Conservation (phyloP, 1,140 invertebrate genomes). For the Drosophila bipectinata region DNA sequence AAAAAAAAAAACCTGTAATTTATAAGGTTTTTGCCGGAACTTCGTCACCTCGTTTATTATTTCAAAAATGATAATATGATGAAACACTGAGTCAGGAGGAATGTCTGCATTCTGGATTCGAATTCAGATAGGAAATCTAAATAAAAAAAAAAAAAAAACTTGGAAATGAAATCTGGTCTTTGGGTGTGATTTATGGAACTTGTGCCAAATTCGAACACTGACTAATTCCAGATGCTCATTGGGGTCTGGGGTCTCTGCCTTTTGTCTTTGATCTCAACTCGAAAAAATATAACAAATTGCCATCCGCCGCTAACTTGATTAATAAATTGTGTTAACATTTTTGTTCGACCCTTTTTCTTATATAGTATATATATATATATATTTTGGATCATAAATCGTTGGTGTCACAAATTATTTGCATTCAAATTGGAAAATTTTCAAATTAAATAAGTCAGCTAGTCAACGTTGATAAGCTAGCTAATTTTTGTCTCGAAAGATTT, state of each 20-base stretch:
- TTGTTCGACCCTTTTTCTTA: conserved; percentile 15
- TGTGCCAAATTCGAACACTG: conserved; percentile 74
- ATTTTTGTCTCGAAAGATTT: conserved; percentile 1
- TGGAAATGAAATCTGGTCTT: conserved; percentile 12
- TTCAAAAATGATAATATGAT: neutral
- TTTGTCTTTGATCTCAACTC: conserved; percentile 23
- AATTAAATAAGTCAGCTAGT: conserved; percentile 14
- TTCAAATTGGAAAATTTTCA: conserved; percentile 39
- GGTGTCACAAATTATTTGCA: conserved; percentile 38
- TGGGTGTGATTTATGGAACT: conserved; percentile 66
- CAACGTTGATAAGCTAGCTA: conserved; percentile 1
- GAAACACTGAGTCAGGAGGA: conserved; percentile 1
- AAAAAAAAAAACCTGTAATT: conserved; percentile 29
- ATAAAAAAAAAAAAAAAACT: neutral
- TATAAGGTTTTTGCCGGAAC: conserved; percentile 13
- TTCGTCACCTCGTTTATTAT: conserved; percentile 7
- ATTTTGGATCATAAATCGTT: conserved; percentile 16
- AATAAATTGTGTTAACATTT: conserved; percentile 40
- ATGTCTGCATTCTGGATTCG: conserved; percentile 2
- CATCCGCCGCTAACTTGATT: conserved; percentile 24
- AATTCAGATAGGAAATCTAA: conserved; percentile 12
- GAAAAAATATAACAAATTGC: conserved; percentile 67
- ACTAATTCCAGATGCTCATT: conserved; percentile 62
- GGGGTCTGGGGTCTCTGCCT: conserved; percentile 3
- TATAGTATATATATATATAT: neutral